Percentiles rank a stretch among this genome's conserved stretches.
phyloP scores from a whole-genome alignment of 1,140 invertebrate species.

The Leptonema lineaticorne region DNA sequence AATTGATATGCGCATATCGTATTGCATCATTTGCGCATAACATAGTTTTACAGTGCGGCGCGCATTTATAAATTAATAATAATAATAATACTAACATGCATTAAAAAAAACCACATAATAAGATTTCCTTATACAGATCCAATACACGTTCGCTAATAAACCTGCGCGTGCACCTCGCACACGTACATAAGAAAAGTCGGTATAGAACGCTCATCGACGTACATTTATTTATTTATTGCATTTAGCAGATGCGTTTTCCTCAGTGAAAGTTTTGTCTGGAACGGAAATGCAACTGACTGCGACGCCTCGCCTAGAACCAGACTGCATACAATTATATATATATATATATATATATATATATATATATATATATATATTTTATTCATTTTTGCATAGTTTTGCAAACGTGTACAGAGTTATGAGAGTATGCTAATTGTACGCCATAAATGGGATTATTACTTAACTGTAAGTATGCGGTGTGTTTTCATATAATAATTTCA shows the following conservation, averaged over 20 bases:
- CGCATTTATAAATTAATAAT: too few relatives aligned
- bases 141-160: too few relatives aligned
- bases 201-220: not conserved
- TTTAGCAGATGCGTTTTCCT: constrained; percentile 9
- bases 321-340: not conserved
- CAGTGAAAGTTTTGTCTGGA: constrained; percentile 26
- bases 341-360: not conserved
- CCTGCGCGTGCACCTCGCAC: too few relatives aligned
- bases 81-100: constrained; percentile 12
- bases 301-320: not conserved
- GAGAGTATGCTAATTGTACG: constrained; percentile 26
- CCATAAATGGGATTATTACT: constrained; percentile 29
- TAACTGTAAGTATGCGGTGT: not conserved
- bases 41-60: constrained; percentile 13
- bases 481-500: too few relatives aligned
- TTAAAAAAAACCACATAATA: constrained; percentile 20
- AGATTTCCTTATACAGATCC: constrained; percentile 32
- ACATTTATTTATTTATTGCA: not conserved
- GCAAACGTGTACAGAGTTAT: constrained; percentile 12
- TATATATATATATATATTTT: constrained; percentile 9
- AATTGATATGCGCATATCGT: constrained; percentile 20
- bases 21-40: constrained; percentile 27
- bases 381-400: constrained; percentile 20
- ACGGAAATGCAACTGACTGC: constrained; percentile 19
- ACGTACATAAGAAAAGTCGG: too few relatives aligned